Evolutionary conservation across 2,113 vertebrate genomes (phyloP), one percentile per base, ranked within the genome.

Genomic region (Eurypyga helias): DNA sequence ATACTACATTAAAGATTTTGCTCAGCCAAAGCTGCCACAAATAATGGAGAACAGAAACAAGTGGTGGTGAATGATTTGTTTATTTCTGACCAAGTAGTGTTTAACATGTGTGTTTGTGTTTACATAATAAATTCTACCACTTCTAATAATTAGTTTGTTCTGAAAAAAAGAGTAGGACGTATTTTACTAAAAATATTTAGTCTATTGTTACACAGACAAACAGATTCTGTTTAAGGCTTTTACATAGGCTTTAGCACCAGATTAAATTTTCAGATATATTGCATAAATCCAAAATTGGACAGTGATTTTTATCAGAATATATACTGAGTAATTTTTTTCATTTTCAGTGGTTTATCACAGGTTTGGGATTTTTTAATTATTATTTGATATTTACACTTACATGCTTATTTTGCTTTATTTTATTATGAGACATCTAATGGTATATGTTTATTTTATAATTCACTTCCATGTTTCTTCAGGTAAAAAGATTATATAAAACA

Each of bases 131-230:
- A 82, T 91, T 91, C 11, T 79, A 54, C 17, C 10, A 41, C 6
- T n/a, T 52, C 1, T 2, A 80, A 60, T 72, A 73, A 70, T 80
- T 61, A 64, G 4, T 5, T 33, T 15, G 9, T 48, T 72, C n/a
- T 38, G 48, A 43, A 77, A 72, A 60, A 76, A 55, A 54, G 14
- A 26, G 4, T n/a, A 57, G 21, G 5, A 19, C 0, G 5, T 24
- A 20, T 70, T 69, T 80, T 76, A 19, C 15, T 29, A 43, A 13
- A 65, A 17, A 29, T 8, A 57, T 76, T 41, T 57, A 45, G 8
- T 31, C n/a, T 73, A 4, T 57, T 87, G 16, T 1, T 67, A 33
- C 0, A 0, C 8, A 57, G 13, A 61, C 0, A 58, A 65, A 45
- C 4, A 49, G 14, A 61, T 29, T 17, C 8, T 87, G 11, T 55